These are phyloP conservation scores for Drymodes brunneopygia DNA, from an alignment of 2,113 vertebrate species.

Conservation along the genomic window DNA sequence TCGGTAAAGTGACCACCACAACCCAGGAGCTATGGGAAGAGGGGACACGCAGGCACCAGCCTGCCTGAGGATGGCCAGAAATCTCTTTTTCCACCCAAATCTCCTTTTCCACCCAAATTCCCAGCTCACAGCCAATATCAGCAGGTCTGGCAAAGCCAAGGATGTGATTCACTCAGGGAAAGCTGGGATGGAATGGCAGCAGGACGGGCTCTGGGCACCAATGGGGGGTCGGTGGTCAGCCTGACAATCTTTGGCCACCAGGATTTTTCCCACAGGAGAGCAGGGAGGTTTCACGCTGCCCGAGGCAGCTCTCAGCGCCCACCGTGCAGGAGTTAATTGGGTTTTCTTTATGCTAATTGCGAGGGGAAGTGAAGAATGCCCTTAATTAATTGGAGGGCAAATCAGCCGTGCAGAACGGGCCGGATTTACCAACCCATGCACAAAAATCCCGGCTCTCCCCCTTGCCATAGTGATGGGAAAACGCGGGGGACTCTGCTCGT, in stretches of 20 bases:
- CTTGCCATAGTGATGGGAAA: background rate
- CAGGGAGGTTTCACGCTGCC: background rate
- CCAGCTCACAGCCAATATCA: rapidly evolving
- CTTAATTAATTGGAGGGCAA: slow-evolving; percentile 53
- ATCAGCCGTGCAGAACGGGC: background rate
- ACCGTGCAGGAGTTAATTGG: background rate
- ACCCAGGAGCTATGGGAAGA: rapidly evolving
- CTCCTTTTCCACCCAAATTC: background rate
- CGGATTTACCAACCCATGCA: background rate
- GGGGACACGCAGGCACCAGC: rapidly evolving
- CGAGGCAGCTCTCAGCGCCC: rapidly evolving
- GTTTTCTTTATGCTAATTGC: slow-evolving; percentile 45
- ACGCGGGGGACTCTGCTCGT: background rate
- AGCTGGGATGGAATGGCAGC: rapidly evolving
- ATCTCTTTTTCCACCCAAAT: background rate
- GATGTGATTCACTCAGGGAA: background rate
- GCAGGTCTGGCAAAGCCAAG: background rate
- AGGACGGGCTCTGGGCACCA: rapidly evolving
- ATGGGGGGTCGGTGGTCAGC: background rate
- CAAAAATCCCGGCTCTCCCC: background rate
- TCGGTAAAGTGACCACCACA: rapidly evolving
- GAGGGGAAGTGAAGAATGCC: slow-evolving; percentile 43
- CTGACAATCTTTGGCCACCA: background rate
- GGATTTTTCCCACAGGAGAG: background rate
- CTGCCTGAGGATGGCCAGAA: background rate